Percentiles rank a stretch among this genome's conserved stretches.
Evolutionary conservation across 1,140 invertebrate species (phyloP).

Genomic region (Manduca sexta): DNA sequence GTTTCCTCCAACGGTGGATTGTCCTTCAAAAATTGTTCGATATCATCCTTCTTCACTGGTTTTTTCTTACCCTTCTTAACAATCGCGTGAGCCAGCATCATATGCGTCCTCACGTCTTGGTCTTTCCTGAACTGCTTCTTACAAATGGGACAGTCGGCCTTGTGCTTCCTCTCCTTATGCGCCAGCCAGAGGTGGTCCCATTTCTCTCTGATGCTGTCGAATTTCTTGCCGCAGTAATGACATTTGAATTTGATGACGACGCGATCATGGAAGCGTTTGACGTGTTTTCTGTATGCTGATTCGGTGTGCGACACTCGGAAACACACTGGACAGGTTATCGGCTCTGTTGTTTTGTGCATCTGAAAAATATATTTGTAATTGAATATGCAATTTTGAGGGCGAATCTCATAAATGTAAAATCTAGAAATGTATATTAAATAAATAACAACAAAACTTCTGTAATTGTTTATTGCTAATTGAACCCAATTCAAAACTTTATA

Average conservation of each 20-base stretch:
- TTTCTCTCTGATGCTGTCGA: conserved; percentile 13
- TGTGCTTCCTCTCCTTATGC: conserved; percentile 19
- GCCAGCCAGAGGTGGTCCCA: conserved; percentile 39
- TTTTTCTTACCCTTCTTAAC: too few species aligned
- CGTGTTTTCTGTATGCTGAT: conserved; percentile 13
- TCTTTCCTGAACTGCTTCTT: conserved; percentile 15
- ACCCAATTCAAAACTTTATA: too few species aligned
- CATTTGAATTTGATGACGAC: conserved; percentile 5
- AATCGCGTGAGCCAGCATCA: neutral
- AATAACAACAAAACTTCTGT: too few species aligned
- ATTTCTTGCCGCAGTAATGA: conserved; percentile 6
- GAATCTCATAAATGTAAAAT: too few species aligned
- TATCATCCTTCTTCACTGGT: neutral
- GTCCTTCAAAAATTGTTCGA: neutral
- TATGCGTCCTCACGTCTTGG: conserved; percentile 19
- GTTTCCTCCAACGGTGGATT: neutral
- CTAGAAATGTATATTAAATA: too few species aligned
- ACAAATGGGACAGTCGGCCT: conserved; percentile 27
- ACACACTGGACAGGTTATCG: conserved; percentile 19
- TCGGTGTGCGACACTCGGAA: neutral
- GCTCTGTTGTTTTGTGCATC: conserved; percentile 25
- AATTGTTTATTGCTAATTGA: too few species aligned
- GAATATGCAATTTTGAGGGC: neutral
- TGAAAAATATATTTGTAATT: conserved; percentile 5
- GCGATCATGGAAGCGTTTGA: conserved; percentile 8